Conservation (phyloP, 2,888 invertebrate species). For the Unio delphinus region DNA sequence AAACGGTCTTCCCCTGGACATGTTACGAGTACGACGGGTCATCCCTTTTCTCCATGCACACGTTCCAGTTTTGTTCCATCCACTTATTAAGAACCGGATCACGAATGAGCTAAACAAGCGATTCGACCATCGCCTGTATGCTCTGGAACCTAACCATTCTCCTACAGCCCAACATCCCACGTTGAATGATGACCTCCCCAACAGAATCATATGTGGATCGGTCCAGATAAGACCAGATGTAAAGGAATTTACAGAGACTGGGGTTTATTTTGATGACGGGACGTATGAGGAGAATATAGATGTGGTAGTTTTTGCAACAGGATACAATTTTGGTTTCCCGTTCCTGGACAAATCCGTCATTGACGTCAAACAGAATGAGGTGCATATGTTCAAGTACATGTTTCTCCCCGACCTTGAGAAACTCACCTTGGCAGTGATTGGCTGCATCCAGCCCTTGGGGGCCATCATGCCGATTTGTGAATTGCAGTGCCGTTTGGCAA, state of each 20-base stretch:
- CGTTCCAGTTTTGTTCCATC: neutral
- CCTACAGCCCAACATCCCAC: constrained; percentile 63
- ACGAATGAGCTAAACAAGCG: constrained; percentile 45
- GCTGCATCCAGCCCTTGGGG: constrained; percentile 72
- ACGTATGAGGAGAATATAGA: constrained; percentile 64
- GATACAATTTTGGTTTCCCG: constrained; percentile 71
- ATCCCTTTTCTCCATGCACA: neutral
- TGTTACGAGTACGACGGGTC: constrained; percentile 13
- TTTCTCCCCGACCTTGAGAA: constrained; percentile 67
- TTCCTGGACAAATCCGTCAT: constrained; percentile 66
- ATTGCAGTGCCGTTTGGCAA: constrained; percentile 72
- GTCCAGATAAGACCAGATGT: constrained; percentile 66
- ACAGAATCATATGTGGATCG: constrained; percentile 67
- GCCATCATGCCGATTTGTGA: constrained; percentile 74
- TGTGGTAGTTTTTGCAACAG: constrained; percentile 68
- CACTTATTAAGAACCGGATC: constrained; percentile 2
- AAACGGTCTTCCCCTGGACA: constrained; percentile 46
- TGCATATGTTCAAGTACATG: constrained; percentile 70
- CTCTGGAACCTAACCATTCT: constrained; percentile 68
- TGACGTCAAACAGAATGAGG: constrained; percentile 55
- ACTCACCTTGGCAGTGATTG: constrained; percentile 72
- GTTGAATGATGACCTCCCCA: constrained; percentile 72
- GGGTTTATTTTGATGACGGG: constrained; percentile 64
- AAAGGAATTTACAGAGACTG: constrained; percentile 53
- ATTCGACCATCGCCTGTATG: constrained; percentile 68